Evolutionary conservation across 30 jellyfish, hydroid and myxozoan genomes (phyloP).

Genomic region (Turritopsis rubra): DNA sequence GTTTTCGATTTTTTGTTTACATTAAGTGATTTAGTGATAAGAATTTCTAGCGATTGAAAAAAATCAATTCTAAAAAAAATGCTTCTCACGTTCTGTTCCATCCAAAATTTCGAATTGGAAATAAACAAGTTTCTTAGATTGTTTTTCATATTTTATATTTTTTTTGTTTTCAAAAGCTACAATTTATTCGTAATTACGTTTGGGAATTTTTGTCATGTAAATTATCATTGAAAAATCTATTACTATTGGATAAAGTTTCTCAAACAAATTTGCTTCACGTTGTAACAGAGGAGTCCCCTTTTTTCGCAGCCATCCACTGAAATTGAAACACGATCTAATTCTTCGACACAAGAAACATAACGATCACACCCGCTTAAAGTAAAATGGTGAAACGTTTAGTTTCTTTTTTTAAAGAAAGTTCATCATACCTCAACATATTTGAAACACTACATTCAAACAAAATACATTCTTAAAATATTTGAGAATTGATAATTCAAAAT

Average conservation of each 20-base stretch:
- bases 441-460: too few species aligned
- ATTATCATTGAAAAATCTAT: neutral
- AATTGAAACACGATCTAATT: neutral
- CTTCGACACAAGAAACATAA: neutral
- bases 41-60: neutral
- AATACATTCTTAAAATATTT: too few species aligned
- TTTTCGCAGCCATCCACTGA: neutral
- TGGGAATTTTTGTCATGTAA: neutral
- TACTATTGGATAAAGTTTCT: neutral
- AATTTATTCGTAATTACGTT: neutral
- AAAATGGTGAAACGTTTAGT: too few species aligned
- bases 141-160: too few species aligned
- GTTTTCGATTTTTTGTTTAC: neutral
- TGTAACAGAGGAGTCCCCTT: too few species aligned
- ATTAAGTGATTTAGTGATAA: neutral
- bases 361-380: neutral
- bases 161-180: neutral
- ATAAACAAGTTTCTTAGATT: too few species aligned
- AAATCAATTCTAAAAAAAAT: neutral
- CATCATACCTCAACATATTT: too few species aligned
- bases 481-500: neutral
- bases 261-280: too few species aligned
- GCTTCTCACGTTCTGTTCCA: neutral
- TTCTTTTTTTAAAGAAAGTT: too few species aligned
- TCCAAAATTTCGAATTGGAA: too few species aligned